phyloP scores from a whole-genome alignment of 1,140 invertebrate species.

The Tetragonula clypearis region DNA sequence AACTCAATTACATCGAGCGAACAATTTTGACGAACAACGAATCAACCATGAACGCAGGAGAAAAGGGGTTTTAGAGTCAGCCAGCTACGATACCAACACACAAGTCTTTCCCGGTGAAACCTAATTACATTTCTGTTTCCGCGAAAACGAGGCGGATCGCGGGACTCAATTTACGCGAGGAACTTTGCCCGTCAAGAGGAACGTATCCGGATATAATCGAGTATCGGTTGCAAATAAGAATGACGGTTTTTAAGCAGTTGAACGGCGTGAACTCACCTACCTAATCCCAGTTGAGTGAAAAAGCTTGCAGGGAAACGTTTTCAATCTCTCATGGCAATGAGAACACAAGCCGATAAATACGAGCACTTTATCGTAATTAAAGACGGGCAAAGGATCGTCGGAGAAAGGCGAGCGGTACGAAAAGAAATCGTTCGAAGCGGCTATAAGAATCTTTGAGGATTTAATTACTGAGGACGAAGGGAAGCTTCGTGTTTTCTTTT shows the following conservation, averaged over 20 bases:
- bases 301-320: slow-evolving; percentile 60
- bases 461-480: slow-evolving; percentile 35
- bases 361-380: slow-evolving; percentile 55
- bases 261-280: not conserved
- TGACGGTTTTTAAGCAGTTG: slow-evolving; percentile 47
- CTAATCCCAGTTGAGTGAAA: slow-evolving; percentile 15
- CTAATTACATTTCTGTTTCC: slow-evolving; percentile 14
- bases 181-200: not conserved
- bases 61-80: not conserved
- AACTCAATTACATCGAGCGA: slow-evolving; percentile 29
- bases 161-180: slow-evolving; percentile 3
- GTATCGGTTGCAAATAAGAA: slow-evolving; percentile 42
- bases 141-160: slow-evolving; percentile 3
- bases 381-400: slow-evolving; percentile 35
- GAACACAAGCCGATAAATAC: slow-evolving; percentile 58
- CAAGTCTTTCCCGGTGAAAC: not conserved
- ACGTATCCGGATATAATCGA: not conserved
- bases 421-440: slow-evolving; percentile 23
- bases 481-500: not conserved
- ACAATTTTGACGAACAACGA: slow-evolving; percentile 27
- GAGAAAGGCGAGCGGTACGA: not conserved
- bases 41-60: not conserved
- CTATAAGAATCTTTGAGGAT: slow-evolving; percentile 9
- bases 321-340: slow-evolving; percentile 65
- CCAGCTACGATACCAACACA: not conserved